A percentile compares a stretch with the other conserved stretches of the same genome.
phyloP scores from a whole-genome alignment of 2,888 invertebrate genomes.

The Alitta virens region DNA sequence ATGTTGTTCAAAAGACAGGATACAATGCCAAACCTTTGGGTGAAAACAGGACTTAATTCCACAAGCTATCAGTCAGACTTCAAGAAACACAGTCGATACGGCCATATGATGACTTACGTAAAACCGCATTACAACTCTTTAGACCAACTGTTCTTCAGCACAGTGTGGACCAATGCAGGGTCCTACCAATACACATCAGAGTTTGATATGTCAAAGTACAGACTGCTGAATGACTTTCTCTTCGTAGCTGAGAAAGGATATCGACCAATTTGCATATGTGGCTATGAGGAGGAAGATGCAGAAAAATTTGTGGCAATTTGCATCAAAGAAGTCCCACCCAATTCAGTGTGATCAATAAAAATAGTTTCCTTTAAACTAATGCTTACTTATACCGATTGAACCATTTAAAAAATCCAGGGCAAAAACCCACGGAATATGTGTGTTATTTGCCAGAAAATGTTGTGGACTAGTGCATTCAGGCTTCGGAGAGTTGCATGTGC shows the following conservation, averaged over 20 bases:
- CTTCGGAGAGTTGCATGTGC: no score
- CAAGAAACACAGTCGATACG: slow-evolving; percentile 14
- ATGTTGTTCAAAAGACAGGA: no score
- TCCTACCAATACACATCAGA: slow-evolving; percentile 21
- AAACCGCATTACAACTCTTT: slow-evolving; percentile 7
- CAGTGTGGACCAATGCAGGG: slow-evolving; percentile 20
- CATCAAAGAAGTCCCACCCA: slow-evolving; percentile 15
- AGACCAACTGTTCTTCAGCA: slow-evolving; percentile 10
- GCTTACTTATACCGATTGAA: no score
- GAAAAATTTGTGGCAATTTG: slow-evolving; percentile 21
- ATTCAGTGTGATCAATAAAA: slow-evolving; percentile 7
- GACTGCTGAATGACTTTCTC: slow-evolving; percentile 19
- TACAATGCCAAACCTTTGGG: slow-evolving; percentile 1
- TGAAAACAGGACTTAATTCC: slow-evolving; percentile 2
- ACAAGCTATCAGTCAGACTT: slow-evolving; percentile 15
- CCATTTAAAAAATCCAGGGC: no score
- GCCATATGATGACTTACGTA: slow-evolving; percentile 20
- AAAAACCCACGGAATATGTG: no score
- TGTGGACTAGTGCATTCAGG: no score
- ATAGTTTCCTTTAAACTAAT: no score
- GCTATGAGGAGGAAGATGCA: slow-evolving; percentile 22
- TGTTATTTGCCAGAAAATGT: no score
- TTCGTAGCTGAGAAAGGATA: slow-evolving; percentile 17
- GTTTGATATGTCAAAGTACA: slow-evolving; percentile 20
- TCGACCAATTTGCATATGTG: slow-evolving; percentile 17